Base-by-base conservation (phyloP, 2,797 vertebrate genomes). In the Sitta carolinensis region DNA sequence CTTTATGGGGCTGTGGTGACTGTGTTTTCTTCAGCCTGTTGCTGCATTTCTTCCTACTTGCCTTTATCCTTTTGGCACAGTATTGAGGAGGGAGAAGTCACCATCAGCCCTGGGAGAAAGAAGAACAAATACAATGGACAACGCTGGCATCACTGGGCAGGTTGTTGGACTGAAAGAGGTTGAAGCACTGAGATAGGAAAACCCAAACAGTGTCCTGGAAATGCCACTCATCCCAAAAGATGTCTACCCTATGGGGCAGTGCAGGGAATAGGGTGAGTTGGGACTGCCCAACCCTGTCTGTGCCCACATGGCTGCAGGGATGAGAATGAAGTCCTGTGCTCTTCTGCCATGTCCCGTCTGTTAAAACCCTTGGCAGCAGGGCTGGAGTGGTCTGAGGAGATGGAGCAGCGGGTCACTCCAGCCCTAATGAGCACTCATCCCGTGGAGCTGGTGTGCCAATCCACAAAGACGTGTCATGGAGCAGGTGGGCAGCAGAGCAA, bases 311-410 rank as follows among this genome's bases (percentile, higher is more conserved):
- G 34, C 30, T 17, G 42, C 13, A 8, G 27, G 40, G 45, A 52
- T 14, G 21, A 20, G 13, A 51, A 30, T 1, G 3, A 69, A 63
- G 4, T 1, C 1, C 0, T 1, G 29, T 15, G 21, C 7, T 52
- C 8, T 58, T 20, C 38, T 11, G 2, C 19, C 38, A 21, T 10
- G 34, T 45, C 3, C 5, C 3, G 30, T 5, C 1, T 21, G 45
- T 34, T 36, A 59, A 59, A 51, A 16, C 18, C 20, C 14, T 47
- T 3, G 7, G 38, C 40, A 48, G 36, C 17, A 38, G 30, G 48
- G 29, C 36, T 4, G 3, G 25, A 30, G 25, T 12, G 32, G 27
- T 42, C 16, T 48, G 63, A 10, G 34, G 45, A 62, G 38, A 23
- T 2, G 5, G 42, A 83, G 27, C 43, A 11, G 50, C 18, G 30